phyloP scores from a whole-genome alignment of 2,888 invertebrate genomes.

The Kryphioiulus occultus region DNA sequence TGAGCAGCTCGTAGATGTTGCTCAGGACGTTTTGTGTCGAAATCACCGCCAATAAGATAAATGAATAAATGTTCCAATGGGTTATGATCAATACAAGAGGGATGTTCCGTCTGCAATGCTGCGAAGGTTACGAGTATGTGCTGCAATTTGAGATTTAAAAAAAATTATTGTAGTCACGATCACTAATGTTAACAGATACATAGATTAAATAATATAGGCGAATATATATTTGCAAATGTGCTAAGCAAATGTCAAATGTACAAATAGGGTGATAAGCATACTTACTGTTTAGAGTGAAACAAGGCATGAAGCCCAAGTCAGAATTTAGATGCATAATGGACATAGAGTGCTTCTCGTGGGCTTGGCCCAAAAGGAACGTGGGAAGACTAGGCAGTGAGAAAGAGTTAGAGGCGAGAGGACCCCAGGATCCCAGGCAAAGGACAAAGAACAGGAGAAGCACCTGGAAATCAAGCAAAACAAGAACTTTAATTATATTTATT shows the following conservation, averaged over 20 bases:
- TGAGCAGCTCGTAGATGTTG: neutral
- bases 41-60: neutral
- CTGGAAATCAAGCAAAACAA: conserved; percentile 41
- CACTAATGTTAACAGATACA: neutral
- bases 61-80: neutral
- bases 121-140: conserved; percentile 7
- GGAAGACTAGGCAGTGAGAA: conserved; percentile 53
- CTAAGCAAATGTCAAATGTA: neutral
- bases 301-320: neutral
- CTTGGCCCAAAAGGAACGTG: conserved; percentile 51
- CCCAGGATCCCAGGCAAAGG: conserved; percentile 51
- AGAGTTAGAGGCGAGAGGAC: conserved; percentile 49
- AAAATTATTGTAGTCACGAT: neutral
- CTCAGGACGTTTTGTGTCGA: neutral
- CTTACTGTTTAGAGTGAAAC: conserved; percentile 22
- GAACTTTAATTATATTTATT: neutral
- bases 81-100: neutral
- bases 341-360: conserved; percentile 48
- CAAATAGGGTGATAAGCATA: neutral
- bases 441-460: conserved; percentile 52
- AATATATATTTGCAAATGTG: neutral
- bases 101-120: conserved; percentile 18
- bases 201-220: neutral
- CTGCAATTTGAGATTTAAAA: neutral
- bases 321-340: neutral